phyloP scores from a whole-genome alignment of 2,113 vertebrate species.

The Bufo bufo region DNA sequence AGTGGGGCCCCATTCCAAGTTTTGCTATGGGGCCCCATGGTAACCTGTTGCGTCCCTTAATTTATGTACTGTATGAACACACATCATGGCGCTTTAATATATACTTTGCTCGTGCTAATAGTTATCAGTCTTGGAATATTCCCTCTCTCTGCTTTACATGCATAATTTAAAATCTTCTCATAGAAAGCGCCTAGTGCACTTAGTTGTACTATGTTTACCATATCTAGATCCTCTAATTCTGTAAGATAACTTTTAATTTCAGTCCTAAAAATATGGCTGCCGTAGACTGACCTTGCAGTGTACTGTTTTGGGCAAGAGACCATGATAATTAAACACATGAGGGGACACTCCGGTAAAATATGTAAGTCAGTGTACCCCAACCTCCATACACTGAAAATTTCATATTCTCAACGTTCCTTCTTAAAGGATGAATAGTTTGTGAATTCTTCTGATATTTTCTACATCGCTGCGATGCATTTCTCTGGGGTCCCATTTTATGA shows the following conservation, averaged over 20 bases:
- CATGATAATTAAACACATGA: not conserved
- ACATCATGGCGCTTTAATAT: not conserved
- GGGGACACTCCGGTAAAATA: not conserved
- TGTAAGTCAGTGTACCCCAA: not conserved
- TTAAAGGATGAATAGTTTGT: slow-evolving; percentile 2
- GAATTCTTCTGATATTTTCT: not conserved
- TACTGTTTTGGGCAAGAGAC: not conserved
- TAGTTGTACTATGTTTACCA: not conserved
- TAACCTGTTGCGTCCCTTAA: too few relatives aligned
- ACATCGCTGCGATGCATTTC: not conserved
- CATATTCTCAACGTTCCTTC: not conserved
- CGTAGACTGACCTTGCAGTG: not conserved
- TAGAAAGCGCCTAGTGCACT: not conserved
- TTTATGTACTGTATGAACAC: too few relatives aligned
- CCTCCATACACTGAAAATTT: not conserved
- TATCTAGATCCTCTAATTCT: not conserved
- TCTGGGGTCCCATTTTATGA: not conserved
- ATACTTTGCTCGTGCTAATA: not conserved
- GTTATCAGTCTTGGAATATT: not conserved
- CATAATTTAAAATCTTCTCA: slow-evolving; percentile 1
- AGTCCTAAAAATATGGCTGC: not conserved
- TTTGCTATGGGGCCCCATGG: too few relatives aligned
- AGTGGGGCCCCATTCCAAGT: too few relatives aligned
- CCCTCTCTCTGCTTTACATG: not conserved
- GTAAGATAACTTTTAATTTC: not conserved